Conservation (phyloP, 1,140 invertebrate genomes). For the Vollenhovia emeryi region DNA sequence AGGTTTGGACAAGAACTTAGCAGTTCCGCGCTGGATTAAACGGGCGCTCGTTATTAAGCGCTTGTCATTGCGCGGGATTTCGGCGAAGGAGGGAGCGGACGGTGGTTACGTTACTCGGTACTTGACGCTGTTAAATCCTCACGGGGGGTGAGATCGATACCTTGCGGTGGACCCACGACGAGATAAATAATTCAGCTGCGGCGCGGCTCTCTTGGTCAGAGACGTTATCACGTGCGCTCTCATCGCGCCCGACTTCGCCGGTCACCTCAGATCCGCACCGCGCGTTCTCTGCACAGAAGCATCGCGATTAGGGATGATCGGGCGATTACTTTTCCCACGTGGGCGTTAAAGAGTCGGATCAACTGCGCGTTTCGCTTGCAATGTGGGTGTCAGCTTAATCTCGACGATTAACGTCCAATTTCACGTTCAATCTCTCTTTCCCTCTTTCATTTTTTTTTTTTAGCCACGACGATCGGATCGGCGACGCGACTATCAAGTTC, state of each 20-base stretch:
- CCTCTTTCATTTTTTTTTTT: neutral
- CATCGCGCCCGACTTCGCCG: neutral
- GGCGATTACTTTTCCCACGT: neutral
- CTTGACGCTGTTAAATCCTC: neutral
- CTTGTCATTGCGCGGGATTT: slow-evolving; percentile 3
- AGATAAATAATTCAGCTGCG: slow-evolving; percentile 4
- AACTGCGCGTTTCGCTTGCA: neutral
- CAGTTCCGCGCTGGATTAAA: slow-evolving; percentile 23
- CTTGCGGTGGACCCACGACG: slow-evolving; percentile 14
- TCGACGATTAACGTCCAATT: neutral
- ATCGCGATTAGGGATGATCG: neutral
- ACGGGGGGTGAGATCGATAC: slow-evolving; percentile 20
- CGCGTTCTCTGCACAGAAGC: neutral
- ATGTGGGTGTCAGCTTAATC: neutral
- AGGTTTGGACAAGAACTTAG: slow-evolving; percentile 29
- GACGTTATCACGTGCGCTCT: neutral
- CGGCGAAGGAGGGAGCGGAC: too few relatives aligned
- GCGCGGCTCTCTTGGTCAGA: slow-evolving; percentile 12
- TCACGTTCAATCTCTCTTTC: neutral
- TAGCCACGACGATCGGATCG: neutral
- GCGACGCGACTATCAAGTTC: neutral
- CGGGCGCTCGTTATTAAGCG: slow-evolving; percentile 21
- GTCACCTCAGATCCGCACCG: slow-evolving; percentile 14
- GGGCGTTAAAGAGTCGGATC: neutral
- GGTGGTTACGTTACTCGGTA: neutral